Evolutionary conservation across 2,888 invertebrate genomes (phyloP).

Genomic region (Drosophila sordidula): DNA sequence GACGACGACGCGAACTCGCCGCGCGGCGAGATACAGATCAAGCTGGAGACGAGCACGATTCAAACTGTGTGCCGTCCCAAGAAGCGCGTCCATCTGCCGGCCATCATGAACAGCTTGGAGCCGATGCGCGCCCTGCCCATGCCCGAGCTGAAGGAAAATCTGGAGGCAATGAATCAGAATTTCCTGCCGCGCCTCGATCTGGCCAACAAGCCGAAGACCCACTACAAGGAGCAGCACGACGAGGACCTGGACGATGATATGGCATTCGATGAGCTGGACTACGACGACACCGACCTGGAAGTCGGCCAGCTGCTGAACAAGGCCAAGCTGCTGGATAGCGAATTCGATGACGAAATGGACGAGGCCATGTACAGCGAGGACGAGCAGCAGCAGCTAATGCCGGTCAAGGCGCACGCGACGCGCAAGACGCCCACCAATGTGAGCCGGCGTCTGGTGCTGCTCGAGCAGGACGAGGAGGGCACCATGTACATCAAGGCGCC

Average conservation of each 20-base stretch:
- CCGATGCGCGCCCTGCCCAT: slow-evolving; percentile 43
- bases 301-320: slow-evolving; percentile 16
- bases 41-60: slow-evolving; percentile 57
- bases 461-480: slow-evolving; percentile 60
- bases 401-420: slow-evolving; percentile 7
- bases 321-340: slow-evolving; percentile 11
- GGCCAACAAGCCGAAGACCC: neutral
- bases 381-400: neutral
- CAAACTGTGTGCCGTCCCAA: slow-evolving; percentile 58
- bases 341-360: slow-evolving; percentile 21
- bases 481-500: slow-evolving; percentile 68
- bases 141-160: slow-evolving; percentile 49
- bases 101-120: slow-evolving; percentile 30
- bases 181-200: slow-evolving; percentile 38
- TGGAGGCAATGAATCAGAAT: slow-evolving; percentile 42
- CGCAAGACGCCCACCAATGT: slow-evolving; percentile 19
- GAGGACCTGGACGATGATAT: slow-evolving; percentile 30
- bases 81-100: slow-evolving; percentile 33
- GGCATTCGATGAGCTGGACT: slow-evolving; percentile 15
- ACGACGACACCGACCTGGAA: slow-evolving; percentile 35
- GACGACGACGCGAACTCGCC: slow-evolving; percentile 40
- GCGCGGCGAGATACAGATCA: slow-evolving; percentile 52
- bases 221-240: slow-evolving; percentile 31
- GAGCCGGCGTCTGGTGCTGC: slow-evolving; percentile 50
- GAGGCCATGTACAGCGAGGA: slow-evolving; percentile 4